A percentile compares a stretch with the other conserved stretches of the same genome.
These are phyloP conservation scores for Oligia latruncula DNA, from an alignment of 2,888 invertebrate species.

Conservation along the genomic window DNA sequence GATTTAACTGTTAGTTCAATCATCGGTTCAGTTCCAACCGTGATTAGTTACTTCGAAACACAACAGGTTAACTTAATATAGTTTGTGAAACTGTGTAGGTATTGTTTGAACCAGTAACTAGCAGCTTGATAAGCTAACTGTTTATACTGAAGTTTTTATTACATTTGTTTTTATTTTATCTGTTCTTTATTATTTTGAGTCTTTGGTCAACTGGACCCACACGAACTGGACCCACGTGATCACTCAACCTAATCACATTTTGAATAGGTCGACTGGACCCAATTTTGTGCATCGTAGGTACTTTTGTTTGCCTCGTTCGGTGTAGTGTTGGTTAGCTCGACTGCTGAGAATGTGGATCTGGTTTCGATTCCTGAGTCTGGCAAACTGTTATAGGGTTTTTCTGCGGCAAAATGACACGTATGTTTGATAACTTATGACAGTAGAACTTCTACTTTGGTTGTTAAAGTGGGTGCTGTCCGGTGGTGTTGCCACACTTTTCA, in stretches of 20 bases:
- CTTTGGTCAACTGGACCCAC: no score
- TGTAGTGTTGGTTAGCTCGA: not conserved
- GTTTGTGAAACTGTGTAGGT: conserved; percentile 3
- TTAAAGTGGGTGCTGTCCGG: no score
- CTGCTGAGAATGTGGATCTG: not conserved
- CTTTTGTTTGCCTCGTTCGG: not conserved
- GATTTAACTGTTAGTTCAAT: conserved; percentile 44
- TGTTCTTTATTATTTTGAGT: not conserved
- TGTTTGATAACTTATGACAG: no score
- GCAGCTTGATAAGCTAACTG: not conserved
- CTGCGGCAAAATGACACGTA: no score
- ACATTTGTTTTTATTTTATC: not conserved
- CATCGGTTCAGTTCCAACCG: conserved; percentile 12
- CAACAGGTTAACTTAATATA: conserved; percentile 20
- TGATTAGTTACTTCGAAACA: conserved; percentile 16
- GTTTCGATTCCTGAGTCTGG: no score
- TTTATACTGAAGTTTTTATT: not conserved
- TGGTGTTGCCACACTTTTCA: no score
- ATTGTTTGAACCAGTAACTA: not conserved
- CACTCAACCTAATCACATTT: no score
- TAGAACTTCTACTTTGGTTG: no score
- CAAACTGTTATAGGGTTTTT: no score
- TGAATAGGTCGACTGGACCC: no score
- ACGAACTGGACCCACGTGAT: no score
- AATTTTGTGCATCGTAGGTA: not conserved